Base-by-base conservation (phyloP, 2,113 vertebrate genomes). In the Hirundichthys speculiger region DNA sequence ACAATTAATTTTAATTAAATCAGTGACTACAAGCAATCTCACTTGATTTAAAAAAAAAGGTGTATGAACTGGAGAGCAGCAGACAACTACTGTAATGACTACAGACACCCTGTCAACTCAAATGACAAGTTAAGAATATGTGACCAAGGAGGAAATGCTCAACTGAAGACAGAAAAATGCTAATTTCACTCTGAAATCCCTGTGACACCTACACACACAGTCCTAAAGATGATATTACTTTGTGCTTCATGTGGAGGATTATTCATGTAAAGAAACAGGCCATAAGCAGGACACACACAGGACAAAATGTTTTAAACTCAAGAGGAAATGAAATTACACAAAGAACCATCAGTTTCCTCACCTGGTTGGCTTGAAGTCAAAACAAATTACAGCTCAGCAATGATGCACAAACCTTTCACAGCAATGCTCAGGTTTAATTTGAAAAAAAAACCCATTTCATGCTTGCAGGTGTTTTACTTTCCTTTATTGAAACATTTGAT, bases 271-370 rank as follows among this genome's bases (percentile, higher is more conserved):
- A 67, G 43, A 58, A 24, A 18, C 41, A 70, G 12, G 60, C 5
- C 27, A 38, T 69, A 64, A 21, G n/a, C n/a, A 38, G 11, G 24
- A 16, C 13, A 25, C 69, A 51, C 24, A 64, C 2, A 40, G 46
- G 51, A 74, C 69, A 76, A 7, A 61, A 41, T 50, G 58, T 72
- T 74, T 73, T 14, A 62, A 69, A 52, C 51, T 63, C 27, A 69
- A 77, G 66, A 78, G 70, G 82, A 84, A 79, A 55, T 64, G 52
- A 88, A 77, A 82, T 79, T 73, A 84, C 63, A 80, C 45, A 49
- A 67, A 77, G 54, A 77, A 72, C 58, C 12, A 3, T 22, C 15
- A 12, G 49, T 72, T 70, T 79, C 66, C 65, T 82, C 63, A 80
- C 80, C 78, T 78, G 72, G 7, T 39, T 66, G 73, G 68, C 30